Conservation (phyloP, 2,113 vertebrate species). For the Geothlypis trichas region DNA sequence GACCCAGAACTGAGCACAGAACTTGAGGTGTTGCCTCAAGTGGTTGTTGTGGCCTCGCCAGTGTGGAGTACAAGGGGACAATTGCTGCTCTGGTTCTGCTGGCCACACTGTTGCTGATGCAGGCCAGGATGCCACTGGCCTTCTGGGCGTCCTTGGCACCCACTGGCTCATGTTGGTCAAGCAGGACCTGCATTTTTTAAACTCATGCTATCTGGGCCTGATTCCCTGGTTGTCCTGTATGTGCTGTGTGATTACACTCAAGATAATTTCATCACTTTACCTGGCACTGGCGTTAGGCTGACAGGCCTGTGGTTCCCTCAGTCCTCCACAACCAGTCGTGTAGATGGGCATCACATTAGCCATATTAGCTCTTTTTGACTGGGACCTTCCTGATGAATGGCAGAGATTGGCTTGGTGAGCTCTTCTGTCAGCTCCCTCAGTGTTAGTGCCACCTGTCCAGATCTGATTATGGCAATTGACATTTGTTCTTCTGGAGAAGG, state of each 20-base stretch:
- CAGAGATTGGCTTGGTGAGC: background rate
- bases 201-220: fast-evolving
- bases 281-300: background rate
- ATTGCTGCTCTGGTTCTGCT: background rate
- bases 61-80: fast-evolving
- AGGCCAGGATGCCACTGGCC: background rate
- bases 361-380: background rate
- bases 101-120: background rate
- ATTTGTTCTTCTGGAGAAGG: background rate
- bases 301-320: background rate
- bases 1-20: background rate
- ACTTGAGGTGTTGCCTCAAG: background rate
- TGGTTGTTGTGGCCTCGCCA: background rate
- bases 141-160: background rate
- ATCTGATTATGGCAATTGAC: background rate
- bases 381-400: background rate
- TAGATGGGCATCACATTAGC: background rate
- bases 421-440: background rate
- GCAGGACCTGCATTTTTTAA: background rate
- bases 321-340: background rate
- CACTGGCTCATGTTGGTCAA: background rate
- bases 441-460: background rate
- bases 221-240: background rate
- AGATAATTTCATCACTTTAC: background rate
- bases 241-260: background rate